Evolutionary conservation across 2,113 vertebrate species (phyloP).

Genomic region (Smithornis capensis): DNA sequence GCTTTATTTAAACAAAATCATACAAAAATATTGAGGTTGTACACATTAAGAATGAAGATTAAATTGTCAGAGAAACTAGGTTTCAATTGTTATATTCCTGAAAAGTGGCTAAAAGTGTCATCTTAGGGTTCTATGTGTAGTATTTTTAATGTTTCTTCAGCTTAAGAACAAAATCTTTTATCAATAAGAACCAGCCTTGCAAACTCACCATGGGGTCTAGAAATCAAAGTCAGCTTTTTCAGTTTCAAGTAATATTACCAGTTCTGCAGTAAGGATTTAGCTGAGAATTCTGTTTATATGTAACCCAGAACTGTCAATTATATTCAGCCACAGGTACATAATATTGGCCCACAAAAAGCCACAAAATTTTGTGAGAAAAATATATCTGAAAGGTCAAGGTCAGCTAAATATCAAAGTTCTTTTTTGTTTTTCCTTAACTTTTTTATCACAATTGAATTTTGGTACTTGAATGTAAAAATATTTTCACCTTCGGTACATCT

Average conservation of each 20-base stretch:
- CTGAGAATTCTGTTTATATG: neutral
- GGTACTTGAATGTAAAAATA: neutral
- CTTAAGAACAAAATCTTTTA: slow-evolving; percentile 10
- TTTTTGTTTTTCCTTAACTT: neutral
- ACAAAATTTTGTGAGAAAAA: neutral
- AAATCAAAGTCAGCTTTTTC: neutral
- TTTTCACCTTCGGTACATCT: neutral
- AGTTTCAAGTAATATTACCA: neutral
- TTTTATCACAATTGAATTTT: neutral
- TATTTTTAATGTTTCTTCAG: neutral
- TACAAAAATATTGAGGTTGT: neutral
- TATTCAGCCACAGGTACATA: neutral
- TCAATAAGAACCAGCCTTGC: neutral
- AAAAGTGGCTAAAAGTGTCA: neutral
- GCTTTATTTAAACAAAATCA: neutral
- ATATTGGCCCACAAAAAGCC: neutral
- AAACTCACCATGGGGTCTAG: neutral
- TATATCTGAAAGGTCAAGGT: neutral
- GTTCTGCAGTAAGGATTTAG: neutral
- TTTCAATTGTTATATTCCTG: neutral
- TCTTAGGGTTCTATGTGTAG: neutral
- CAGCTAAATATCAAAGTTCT: neutral
- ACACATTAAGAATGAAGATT: neutral
- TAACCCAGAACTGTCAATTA: neutral
- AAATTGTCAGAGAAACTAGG: neutral